phyloP scores from a whole-genome alignment of 2,888 invertebrate species.

The Acanthococcus lagerstroemiae region DNA sequence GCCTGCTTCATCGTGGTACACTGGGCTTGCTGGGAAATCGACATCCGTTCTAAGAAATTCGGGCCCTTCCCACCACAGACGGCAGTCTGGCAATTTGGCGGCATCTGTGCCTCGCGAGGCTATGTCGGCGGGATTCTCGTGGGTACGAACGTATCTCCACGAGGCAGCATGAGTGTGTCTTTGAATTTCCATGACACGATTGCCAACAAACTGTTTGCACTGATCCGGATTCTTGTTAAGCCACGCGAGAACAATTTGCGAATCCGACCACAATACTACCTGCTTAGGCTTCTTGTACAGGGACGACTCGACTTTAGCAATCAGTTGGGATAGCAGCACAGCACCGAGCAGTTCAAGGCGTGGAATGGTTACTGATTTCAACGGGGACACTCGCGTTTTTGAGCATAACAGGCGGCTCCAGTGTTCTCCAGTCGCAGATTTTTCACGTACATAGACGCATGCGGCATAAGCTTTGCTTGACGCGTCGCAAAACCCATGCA shows the following conservation, averaged over 20 bases:
- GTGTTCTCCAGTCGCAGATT: neutral
- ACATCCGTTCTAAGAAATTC: too few relatives aligned
- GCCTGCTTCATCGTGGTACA: too few relatives aligned
- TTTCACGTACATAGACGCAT: neutral
- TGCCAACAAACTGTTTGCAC: neutral
- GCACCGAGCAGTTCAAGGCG: neutral
- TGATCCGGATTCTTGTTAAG: neutral
- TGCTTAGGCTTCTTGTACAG: neutral
- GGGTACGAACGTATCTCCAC: neutral
- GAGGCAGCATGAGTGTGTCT: too few relatives aligned
- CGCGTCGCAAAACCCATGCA: neutral
- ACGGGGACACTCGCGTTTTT: neutral
- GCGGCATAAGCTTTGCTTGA: neutral
- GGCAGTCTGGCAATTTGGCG: too few relatives aligned
- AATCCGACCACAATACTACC: neutral
- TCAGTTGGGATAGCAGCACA: neutral
- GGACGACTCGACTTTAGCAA: neutral
- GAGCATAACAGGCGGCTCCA: neutral
- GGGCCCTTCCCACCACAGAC: too few relatives aligned
- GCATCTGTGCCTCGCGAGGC: too few relatives aligned
- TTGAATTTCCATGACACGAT: constrained; percentile 33
- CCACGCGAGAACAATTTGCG: neutral
- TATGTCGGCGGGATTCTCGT: neutral
- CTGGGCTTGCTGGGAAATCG: too few relatives aligned
- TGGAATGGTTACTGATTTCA: neutral